Conservation (phyloP, 2,888 invertebrate genomes). For the Linnaemya tessellans region DNA sequence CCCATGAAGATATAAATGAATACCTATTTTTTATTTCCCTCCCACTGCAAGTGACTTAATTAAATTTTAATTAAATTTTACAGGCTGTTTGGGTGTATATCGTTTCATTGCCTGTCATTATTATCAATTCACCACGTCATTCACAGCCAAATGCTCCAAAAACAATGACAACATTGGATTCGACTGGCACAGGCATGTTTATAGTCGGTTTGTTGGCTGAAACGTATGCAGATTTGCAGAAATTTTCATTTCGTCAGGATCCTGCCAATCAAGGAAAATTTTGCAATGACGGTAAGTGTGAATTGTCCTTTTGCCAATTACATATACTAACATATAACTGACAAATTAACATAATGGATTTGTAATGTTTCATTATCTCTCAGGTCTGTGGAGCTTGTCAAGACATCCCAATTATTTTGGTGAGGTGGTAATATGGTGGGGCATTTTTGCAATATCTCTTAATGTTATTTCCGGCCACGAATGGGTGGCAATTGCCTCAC, state of each 20-base stretch:
- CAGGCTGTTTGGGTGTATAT: slow-evolving; percentile 96
- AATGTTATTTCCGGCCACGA: slow-evolving; percentile 93
- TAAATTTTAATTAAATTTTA: slow-evolving; percentile 72
- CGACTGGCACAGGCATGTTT: slow-evolving; percentile 93
- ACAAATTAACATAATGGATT: slow-evolving; percentile 2
- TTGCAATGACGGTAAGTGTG: slow-evolving; percentile 91
- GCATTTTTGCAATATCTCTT: slow-evolving; percentile 93
- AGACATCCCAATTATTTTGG: slow-evolving; percentile 98
- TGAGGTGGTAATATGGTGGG: slow-evolving; percentile 97
- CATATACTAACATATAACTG: background rate
- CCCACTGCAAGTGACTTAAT: slow-evolving; percentile 8
- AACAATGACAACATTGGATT: slow-evolving; percentile 94
- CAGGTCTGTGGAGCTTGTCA: slow-evolving; percentile 92
- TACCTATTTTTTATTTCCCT: background rate
- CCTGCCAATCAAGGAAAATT: slow-evolving; percentile 95
- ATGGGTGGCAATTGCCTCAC: slow-evolving; percentile 92
- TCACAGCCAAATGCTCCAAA: slow-evolving; percentile 89
- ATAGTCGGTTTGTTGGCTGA: slow-evolving; percentile 93
- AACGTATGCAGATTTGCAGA: slow-evolving; percentile 95
- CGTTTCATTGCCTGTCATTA: slow-evolving; percentile 95
- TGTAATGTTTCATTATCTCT: slow-evolving; percentile 36
- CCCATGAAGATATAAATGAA: slow-evolving; percentile 14
- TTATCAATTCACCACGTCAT: slow-evolving; percentile 93
- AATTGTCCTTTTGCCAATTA: slow-evolving; percentile 14
- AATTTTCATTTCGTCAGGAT: slow-evolving; percentile 95